These are phyloP conservation scores for Lasioglossum pauxillum DNA, from an alignment of 2,888 invertebrate genomes.

Conservation along the genomic window DNA sequence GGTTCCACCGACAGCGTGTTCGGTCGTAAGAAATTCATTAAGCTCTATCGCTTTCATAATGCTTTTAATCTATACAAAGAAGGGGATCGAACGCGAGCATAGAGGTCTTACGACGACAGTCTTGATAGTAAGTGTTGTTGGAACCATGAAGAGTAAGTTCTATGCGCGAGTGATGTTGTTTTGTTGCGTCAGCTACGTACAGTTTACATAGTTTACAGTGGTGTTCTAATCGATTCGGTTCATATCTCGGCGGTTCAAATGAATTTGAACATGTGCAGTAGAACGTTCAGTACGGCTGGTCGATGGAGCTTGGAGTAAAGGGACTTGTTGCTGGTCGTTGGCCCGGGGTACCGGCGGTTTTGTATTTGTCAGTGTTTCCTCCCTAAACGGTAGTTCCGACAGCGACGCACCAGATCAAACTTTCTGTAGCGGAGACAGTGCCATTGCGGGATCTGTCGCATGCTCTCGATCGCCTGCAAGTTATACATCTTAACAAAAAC, in stretches of 20 bases:
- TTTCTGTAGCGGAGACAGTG: conserved; percentile 93
- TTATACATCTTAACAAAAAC: conserved; percentile 64
- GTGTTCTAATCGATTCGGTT: neutral
- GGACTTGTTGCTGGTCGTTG: conserved; percentile 56
- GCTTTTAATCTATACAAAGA: conserved; percentile 6
- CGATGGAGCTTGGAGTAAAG: conserved; percentile 66
- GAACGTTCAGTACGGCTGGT: conserved; percentile 64
- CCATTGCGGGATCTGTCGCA: conserved; percentile 93
- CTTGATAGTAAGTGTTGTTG: conserved; percentile 22
- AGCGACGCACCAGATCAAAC: conserved; percentile 91
- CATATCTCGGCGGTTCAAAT: conserved; percentile 31
- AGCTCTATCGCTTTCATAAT: conserved; percentile 1
- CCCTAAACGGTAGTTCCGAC: conserved; percentile 90
- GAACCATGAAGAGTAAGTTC: conserved; percentile 8
- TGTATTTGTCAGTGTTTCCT: conserved; percentile 85
- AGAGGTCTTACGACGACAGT: conserved; percentile 27
- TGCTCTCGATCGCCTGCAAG: conserved; percentile 89
- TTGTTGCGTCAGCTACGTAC: conserved; percentile 9
- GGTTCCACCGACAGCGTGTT: neutral
- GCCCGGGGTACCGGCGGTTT: conserved; percentile 44
- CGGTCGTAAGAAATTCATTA: neutral
- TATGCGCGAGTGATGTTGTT: conserved; percentile 21
- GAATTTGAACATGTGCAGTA: conserved; percentile 63
- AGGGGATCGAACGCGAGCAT: neutral
- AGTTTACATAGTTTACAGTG: conserved; percentile 6